Conservation (phyloP, 2,888 invertebrate species). For the Eueremaeus valkanovi region DNA sequence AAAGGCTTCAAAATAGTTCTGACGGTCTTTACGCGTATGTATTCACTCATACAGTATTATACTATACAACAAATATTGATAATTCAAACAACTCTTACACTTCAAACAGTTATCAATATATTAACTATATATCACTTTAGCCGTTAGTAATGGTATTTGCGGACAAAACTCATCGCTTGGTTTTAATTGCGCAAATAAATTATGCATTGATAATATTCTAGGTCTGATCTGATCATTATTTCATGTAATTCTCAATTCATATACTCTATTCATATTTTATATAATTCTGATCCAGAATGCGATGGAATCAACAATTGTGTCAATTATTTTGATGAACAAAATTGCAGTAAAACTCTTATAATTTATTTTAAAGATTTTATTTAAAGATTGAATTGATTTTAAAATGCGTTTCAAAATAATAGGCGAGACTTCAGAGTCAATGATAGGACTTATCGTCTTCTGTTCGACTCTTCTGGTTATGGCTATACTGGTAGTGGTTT, state of each 20-base stretch:
- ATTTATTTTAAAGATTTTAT: neutral
- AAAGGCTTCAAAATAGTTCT: conserved; percentile 40
- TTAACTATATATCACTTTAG: neutral
- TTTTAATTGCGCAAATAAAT: conserved; percentile 36
- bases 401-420: neutral
- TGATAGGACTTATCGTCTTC: conserved; percentile 35
- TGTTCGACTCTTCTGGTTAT: conserved; percentile 23
- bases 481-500: conserved; percentile 34
- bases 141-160: conserved; percentile 24
- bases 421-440: conserved; percentile 38
- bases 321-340: conserved; percentile 31
- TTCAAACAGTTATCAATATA: no score
- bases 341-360: conserved; percentile 26
- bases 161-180: conserved; percentile 18
- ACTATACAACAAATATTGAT: no score
- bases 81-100: no score
- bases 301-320: conserved; percentile 39
- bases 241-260: neutral
- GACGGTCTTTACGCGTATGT: conserved; percentile 33
- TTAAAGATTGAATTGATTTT: neutral
- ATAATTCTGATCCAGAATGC: conserved; percentile 29
- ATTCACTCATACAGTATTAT: neutral
- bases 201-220: conserved; percentile 31
- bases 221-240: conserved; percentile 29
- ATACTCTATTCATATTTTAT: neutral